Evolutionary conservation across 2,113 vertebrate genomes (phyloP), one percentile per base, ranked within the genome.

Genomic region (Phodopus roborovskii): DNA sequence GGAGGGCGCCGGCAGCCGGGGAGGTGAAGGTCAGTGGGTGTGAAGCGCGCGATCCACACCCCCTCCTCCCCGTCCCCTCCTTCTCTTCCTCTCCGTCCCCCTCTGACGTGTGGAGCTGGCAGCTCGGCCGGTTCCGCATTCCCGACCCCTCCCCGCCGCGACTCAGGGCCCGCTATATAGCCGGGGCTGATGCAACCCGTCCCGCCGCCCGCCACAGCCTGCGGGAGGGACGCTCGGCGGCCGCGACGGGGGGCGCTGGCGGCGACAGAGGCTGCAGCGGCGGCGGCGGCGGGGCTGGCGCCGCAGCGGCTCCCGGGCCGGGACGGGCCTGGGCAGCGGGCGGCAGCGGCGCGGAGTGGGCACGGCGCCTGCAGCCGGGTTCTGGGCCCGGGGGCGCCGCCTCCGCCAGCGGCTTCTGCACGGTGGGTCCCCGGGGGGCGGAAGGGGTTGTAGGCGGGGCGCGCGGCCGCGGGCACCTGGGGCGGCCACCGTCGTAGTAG

Each of bases 121-220:
- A 99, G 97, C 98, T 97, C 97, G 98, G 97, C 98, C 98, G 99
- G 99, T 98, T 99, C 99, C 99, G 99, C 99, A 99, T 99, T 99
- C 99, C 99, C 99, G 98, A 99, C 99, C 99, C 99, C 99, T 99
- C 99, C 99, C 99, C 98, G 98, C 98, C 99, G 68, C 68, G 68
- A 99, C 98, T 98, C 98, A 60, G 99, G 99, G 99, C 98, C 99
- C 99, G 98, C 98, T 99, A 99, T 98, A 99, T 99, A 99, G 98
- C 97, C 99, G 99, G 98, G 99, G 99, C 99, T 99, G 99, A 99
- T 99, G 99, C 98, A 98, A 98, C 98, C 97, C 97, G 92, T 97
- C 98, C 97, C 98, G 97, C 98, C 98, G 98, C 98, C 97, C 97
- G 97, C 97, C 97, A 96, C 97, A 97, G 98, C 98, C 98, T 96